Evolutionary conservation across 2,797 vertebrate genomes (phyloP), one percentile per base, ranked within the genome.

Genomic region (Peromyscus eremicus): DNA sequence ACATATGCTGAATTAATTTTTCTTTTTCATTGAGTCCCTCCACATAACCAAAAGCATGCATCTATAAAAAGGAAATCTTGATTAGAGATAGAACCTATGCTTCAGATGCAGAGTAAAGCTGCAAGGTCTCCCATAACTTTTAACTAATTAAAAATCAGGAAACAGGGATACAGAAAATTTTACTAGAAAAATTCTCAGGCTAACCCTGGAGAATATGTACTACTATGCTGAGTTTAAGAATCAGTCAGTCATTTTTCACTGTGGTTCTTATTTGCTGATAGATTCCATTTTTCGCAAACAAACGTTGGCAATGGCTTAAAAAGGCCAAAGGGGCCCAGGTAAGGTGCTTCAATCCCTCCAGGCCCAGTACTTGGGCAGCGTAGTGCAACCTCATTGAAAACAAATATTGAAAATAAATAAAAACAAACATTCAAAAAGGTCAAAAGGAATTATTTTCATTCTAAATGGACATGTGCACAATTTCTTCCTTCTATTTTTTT

Each of bases 361-460:
- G 25, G 80, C 77, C 49, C 66, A 71, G 4, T 8, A 46, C 19
- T 43, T 27, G 37, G 66, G 37, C 79, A 82, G 79, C 29, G 57
- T 49, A 82, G 66, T 82, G 19, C 70, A 70, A 68, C 29, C 9
- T 43, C 5, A 19, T 60, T 60, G 40, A 34, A 62, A 82, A 82
- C 49, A 49, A 60, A n/a, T 34, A 34, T 43, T 60, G 40, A 32
- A 60, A 82, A 82, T 49, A 49, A 62, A n/a, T n/a, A n/a, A 91
- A 82, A 70, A 21, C 37, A 91, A 66, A 82, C 8, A 52, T 21
- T 52, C 19, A 73, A 83, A 82, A 83, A 73, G 29, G 43, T 88
- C 60, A 64, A 94, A 97, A 96, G 89, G 25, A 88, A 94, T 93
- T 81, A 91, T 89, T 75, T 93, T 94, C 68, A 94, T 85, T 96